A percentile compares a stretch with the other conserved stretches of the same genome.
phyloP scores from a whole-genome alignment of 2,888 invertebrate species.

The Lymantria monacha region DNA sequence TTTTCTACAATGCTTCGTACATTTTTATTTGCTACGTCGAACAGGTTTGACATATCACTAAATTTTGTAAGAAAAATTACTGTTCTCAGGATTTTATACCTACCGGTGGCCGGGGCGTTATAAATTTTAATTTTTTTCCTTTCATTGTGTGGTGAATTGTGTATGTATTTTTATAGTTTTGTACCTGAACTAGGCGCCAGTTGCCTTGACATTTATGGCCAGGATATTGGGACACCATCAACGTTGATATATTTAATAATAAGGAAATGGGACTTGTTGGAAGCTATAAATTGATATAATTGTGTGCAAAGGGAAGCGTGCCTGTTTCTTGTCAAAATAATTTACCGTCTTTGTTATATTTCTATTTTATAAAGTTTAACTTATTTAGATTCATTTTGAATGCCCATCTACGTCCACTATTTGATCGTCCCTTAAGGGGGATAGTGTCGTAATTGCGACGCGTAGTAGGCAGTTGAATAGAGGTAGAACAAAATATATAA shows the following conservation, averaged over 20 bases:
- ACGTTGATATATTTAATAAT: slow-evolving; percentile 74
- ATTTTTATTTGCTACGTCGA: slow-evolving; percentile 78
- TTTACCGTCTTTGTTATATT: slow-evolving; percentile 41
- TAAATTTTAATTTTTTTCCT: slow-evolving; percentile 69
- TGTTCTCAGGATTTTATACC: slow-evolving; percentile 73
- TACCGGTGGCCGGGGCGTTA: slow-evolving; percentile 73
- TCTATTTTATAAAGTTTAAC: slow-evolving; percentile 17
- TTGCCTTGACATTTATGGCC: slow-evolving; percentile 76
- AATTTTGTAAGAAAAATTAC: slow-evolving; percentile 79
- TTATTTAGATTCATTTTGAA: no score
- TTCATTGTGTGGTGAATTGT: slow-evolving; percentile 68
- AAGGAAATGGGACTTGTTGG: slow-evolving; percentile 62
- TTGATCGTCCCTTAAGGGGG: no score
- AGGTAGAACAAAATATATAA: no score
- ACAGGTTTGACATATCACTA: slow-evolving; percentile 80
- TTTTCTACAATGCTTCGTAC: slow-evolving; percentile 62
- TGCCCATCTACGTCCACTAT: no score
- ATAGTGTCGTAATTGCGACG: no score
- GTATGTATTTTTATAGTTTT: slow-evolving; percentile 61
- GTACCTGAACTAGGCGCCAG: slow-evolving; percentile 81
- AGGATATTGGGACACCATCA: slow-evolving; percentile 79
- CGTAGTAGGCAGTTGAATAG: no score
- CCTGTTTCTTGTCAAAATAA: slow-evolving; percentile 63
- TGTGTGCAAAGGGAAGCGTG: slow-evolving; percentile 51
- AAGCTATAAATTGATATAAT: slow-evolving; percentile 69